phyloP scores from a whole-genome alignment of 2,113 vertebrate genomes.

The Oncorhynchus tshawytscha region DNA sequence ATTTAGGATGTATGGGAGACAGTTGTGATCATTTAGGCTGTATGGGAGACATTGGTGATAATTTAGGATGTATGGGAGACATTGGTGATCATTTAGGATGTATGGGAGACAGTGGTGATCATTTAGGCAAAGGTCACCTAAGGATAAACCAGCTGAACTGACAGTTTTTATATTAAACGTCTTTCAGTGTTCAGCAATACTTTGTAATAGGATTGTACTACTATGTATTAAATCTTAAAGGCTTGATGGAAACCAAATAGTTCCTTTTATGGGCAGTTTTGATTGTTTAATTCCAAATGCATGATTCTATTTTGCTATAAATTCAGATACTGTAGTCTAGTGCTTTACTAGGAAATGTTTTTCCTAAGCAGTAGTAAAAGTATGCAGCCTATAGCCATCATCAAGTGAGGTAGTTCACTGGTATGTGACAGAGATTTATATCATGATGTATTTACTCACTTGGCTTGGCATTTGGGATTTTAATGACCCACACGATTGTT shows the following conservation, averaged over 20 bases:
- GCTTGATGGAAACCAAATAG: background rate
- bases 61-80: too few species aligned
- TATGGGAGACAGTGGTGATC: too few species aligned
- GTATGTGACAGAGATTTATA: conserved; percentile 39
- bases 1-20: too few species aligned
- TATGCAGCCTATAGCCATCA: background rate
- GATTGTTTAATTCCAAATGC: background rate
- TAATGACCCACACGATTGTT: conserved; percentile 31
- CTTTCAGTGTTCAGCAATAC: background rate
- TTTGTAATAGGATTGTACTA: background rate
- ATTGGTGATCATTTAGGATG: too few species aligned
- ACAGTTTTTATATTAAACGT: background rate
- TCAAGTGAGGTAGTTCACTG: conserved; percentile 1
- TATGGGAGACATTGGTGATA: too few species aligned
- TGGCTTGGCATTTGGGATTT: conserved; percentile 7
- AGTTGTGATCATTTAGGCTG: too few species aligned
- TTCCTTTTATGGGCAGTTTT: background rate
- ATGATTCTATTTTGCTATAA: background rate
- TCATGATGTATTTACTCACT: conserved; percentile 16
- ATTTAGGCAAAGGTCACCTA: too few species aligned
- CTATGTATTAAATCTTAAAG: background rate
- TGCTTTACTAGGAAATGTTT: background rate
- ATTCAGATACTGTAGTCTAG: background rate
- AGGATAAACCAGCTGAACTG: background rate
- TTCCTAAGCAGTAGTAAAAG: background rate